Evolutionary conservation across 2,113 vertebrate genomes (phyloP).

Genomic region (Argyrosomus japonicus): DNA sequence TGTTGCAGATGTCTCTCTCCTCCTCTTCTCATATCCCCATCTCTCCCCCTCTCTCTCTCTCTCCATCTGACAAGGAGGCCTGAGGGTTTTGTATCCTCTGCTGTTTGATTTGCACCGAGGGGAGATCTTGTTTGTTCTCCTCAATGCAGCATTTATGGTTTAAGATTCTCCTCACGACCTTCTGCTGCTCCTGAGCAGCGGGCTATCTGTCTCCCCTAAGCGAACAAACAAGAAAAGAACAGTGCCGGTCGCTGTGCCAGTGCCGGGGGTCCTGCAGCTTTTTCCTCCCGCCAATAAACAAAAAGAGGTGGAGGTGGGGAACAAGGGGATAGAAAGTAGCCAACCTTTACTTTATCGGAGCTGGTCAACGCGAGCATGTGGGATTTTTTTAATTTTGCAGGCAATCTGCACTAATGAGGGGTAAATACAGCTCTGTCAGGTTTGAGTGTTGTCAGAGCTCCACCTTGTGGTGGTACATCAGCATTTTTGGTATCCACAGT

Average conservation of each 20-base stretch:
- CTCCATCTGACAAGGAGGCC: slow-evolving; percentile 64
- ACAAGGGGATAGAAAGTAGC: neutral
- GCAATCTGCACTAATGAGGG: slow-evolving; percentile 53
- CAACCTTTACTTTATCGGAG: slow-evolving; percentile 23
- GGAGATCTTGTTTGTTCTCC: slow-evolving; percentile 81
- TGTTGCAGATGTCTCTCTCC: slow-evolving; percentile 51
- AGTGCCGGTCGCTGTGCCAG: neutral
- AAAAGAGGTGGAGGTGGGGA: neutral
- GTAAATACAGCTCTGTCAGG: slow-evolving; percentile 19
- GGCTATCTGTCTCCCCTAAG: slow-evolving; percentile 72
- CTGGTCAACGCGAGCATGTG: slow-evolving; percentile 20
- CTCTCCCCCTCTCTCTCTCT: slow-evolving; percentile 21
- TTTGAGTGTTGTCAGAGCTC: slow-evolving; percentile 57
- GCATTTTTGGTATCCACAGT: neutral
- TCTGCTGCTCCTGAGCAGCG: slow-evolving; percentile 61
- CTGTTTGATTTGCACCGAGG: slow-evolving; percentile 75
- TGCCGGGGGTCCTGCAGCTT: slow-evolving; percentile 44
- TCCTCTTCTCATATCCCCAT: slow-evolving; percentile 5
- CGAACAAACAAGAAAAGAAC: slow-evolving; percentile 59
- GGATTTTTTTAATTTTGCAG: slow-evolving; percentile 16
- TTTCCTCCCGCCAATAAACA: slow-evolving; percentile 38
- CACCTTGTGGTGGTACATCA: slow-evolving; percentile 61
- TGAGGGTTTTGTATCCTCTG: slow-evolving; percentile 63
- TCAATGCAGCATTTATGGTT: slow-evolving; percentile 81
- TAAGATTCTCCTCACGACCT: slow-evolving; percentile 81